A percentile compares a stretch with the other conserved stretches of the same genome.
Conservation (phyloP, 2,888 invertebrate genomes). For the Noctua comes region DNA sequence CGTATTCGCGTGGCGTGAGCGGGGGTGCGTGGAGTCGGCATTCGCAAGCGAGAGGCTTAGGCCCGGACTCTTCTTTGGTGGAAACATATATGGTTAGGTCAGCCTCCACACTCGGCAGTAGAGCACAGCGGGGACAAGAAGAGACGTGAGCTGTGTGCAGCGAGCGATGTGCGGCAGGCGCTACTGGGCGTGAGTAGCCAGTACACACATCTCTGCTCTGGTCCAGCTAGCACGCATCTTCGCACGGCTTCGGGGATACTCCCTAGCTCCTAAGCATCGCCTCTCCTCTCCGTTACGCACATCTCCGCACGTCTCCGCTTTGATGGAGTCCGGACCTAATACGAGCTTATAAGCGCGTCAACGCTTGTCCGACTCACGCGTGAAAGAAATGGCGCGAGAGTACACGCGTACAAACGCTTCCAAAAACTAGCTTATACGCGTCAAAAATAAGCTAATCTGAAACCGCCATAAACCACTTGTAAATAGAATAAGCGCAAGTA, state of each 20-base stretch:
- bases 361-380: background rate
- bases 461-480: background rate
- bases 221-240: background rate
- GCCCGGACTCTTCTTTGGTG: no score
- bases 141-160: no score
- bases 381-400: background rate
- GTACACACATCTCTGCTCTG: no score
- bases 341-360: background rate
- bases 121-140: no score
- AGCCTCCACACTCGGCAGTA: no score
- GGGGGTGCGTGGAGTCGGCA: no score
- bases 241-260: background rate
- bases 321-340: background rate
- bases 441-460: background rate
- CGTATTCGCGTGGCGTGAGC: no score
- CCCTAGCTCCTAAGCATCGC: background rate
- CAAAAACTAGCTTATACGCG: background rate
- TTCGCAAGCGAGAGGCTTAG: no score
- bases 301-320: background rate
- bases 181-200: no score
- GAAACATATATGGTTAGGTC: no score
- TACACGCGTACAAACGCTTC: background rate
- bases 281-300: background rate
- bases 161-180: no score
- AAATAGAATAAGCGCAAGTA: constrained; percentile 14